Percentiles rank a stretch among this genome's conserved stretches.
Conservation (phyloP, 2,113 vertebrate species). For the Corythornis madagascariensis region DNA sequence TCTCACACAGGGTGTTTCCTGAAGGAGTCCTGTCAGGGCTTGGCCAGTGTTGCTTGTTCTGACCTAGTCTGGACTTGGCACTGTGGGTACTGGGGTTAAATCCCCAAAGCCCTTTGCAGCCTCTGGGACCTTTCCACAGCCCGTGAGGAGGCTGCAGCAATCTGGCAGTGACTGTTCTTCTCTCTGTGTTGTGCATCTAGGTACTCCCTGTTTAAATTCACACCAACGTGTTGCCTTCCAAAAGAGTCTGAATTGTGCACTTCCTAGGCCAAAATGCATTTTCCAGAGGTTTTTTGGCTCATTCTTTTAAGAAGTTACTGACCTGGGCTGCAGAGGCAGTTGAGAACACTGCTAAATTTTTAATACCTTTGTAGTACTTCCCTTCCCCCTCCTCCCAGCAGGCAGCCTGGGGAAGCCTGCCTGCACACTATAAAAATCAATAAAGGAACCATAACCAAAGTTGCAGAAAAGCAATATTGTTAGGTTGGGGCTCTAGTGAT, state of each 20-base stretch:
- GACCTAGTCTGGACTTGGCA: neutral
- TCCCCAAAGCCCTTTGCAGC: neutral
- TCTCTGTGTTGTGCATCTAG: neutral
- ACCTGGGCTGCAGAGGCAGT: neutral
- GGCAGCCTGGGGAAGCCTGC: neutral
- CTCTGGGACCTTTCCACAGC: neutral
- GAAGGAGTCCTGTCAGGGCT: neutral
- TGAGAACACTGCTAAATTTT: neutral
- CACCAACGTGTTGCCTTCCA: neutral
- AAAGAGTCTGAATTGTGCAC: neutral
- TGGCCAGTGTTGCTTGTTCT: neutral
- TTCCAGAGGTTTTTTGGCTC: neutral
- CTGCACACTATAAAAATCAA: neutral
- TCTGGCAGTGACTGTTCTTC: neutral
- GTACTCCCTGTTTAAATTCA: neutral
- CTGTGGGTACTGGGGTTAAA: neutral
- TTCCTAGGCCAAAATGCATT: neutral
- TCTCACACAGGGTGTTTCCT: neutral
- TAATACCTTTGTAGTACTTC: neutral
- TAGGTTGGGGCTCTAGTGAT: neutral
- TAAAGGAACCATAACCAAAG: neutral
- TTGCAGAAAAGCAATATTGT: neutral
- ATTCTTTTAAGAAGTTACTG: neutral
- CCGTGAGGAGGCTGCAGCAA: neutral
- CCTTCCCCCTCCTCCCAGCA: neutral